These are phyloP conservation scores for Meteorus cinctellus DNA, from an alignment of 2,888 invertebrate genomes.

Conservation along the genomic window DNA sequence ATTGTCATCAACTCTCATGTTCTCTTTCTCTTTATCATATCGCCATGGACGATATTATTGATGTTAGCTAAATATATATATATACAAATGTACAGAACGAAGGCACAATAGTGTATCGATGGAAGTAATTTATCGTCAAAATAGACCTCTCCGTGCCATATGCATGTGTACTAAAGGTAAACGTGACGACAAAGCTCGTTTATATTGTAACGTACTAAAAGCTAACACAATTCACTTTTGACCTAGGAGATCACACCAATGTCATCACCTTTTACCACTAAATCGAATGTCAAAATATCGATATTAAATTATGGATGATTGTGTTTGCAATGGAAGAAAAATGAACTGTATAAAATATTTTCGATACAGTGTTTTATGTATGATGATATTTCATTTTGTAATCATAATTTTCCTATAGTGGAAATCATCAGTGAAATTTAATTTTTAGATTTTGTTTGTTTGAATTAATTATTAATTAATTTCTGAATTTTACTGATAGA, in stretches of 20 bases:
- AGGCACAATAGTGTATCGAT: conserved; percentile 4
- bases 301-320: not conserved
- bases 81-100: not conserved
- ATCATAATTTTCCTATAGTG: too few relatives aligned
- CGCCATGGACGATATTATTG: not conserved
- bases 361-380: too few relatives aligned
- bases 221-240: conserved; percentile 12
- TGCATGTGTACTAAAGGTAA: not conserved
- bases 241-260: not conserved
- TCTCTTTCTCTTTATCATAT: conserved; percentile 9
- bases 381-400: too few relatives aligned
- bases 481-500: too few relatives aligned
- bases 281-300: not conserved
- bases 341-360: too few relatives aligned
- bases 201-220: conserved; percentile 6
- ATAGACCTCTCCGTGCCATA: not conserved
- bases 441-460: too few relatives aligned
- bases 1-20: conserved; percentile 27
- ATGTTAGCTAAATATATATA: not conserved
- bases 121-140: not conserved
- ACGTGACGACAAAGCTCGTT: conserved; percentile 1
- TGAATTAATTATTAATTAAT: too few relatives aligned
- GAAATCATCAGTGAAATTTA: too few relatives aligned
- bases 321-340: not conserved
- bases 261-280: not conserved